Conservation (phyloP, 1,140 invertebrate species). For the Drosophila grimshawi region DNA sequence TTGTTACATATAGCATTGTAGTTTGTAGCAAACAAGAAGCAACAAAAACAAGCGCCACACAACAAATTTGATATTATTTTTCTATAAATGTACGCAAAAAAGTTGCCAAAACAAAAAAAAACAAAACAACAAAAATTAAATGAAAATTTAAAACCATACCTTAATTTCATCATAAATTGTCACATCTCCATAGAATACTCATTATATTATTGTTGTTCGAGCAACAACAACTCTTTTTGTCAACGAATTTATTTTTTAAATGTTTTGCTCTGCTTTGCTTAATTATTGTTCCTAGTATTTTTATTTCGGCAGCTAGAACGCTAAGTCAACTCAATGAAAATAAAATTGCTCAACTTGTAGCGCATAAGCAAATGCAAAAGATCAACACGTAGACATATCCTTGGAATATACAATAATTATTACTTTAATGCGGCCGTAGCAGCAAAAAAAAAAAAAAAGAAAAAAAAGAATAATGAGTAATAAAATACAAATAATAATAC, state of each 20-base stretch:
- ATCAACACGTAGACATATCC: slow-evolving; percentile 84
- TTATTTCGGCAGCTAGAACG: slow-evolving; percentile 57
- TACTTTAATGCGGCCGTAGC: slow-evolving; percentile 79
- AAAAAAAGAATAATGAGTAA: slow-evolving; percentile 37
- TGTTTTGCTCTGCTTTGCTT: slow-evolving; percentile 47
- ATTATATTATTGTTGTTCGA: slow-evolving; percentile 46
- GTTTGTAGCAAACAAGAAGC: slow-evolving; percentile 44
- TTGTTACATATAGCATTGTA: slow-evolving; percentile 67
- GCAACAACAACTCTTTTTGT: slow-evolving; percentile 37
- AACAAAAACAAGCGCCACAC: slow-evolving; percentile 39
- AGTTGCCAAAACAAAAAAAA: slow-evolving; percentile 40
- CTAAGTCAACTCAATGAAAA: slow-evolving; percentile 54
- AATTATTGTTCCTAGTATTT: slow-evolving; percentile 59
- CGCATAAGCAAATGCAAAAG: slow-evolving; percentile 71
- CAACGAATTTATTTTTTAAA: slow-evolving; percentile 66
- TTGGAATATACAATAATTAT: slow-evolving; percentile 84
- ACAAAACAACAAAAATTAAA: slow-evolving; percentile 6
- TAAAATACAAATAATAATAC: slow-evolving; percentile 45
- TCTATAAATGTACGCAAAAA: slow-evolving; percentile 27
- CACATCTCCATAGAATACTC: slow-evolving; percentile 74
- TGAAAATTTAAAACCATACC: slow-evolving; percentile 21
- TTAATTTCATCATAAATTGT: slow-evolving; percentile 38
- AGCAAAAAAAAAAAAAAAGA: slow-evolving; percentile 52
- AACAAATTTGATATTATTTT: slow-evolving; percentile 59
- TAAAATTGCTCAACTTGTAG: slow-evolving; percentile 74